Conservation (phyloP, 1,140 invertebrate species). For the Eufriesea mexicana region DNA sequence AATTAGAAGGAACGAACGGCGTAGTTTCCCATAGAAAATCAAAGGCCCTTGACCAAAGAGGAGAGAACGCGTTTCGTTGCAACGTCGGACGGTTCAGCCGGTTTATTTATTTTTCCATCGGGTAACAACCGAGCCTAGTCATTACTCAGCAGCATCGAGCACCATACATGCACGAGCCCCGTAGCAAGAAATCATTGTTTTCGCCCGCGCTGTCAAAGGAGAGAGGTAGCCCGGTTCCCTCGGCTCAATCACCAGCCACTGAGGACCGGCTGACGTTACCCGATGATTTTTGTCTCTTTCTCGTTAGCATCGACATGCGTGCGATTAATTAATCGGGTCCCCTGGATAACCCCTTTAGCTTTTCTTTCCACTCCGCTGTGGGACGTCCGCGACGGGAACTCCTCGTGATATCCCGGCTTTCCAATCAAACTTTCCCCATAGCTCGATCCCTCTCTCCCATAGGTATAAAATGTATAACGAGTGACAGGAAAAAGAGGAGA, state of each 20-base stretch:
- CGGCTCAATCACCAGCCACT: constrained; percentile 55
- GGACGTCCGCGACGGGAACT: constrained; percentile 12
- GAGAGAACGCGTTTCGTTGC: constrained; percentile 4
- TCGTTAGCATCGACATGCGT: constrained; percentile 64
- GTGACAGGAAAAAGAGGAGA: constrained; percentile 16
- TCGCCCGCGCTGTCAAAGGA: constrained; percentile 48
- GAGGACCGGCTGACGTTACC: constrained; percentile 43
- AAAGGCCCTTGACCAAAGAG: constrained; percentile 1
- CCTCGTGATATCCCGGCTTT: constrained; percentile 35
- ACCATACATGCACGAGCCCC: constrained; percentile 39
- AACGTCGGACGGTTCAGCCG: neutral
- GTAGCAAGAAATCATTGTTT: constrained; percentile 65
- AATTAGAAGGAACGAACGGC: constrained; percentile 39
- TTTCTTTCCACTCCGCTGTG: neutral
- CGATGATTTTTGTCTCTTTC: constrained; percentile 63
- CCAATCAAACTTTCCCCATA: constrained; percentile 60
- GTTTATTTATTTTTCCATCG: constrained; percentile 42
- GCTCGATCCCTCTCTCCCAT: constrained; percentile 22
- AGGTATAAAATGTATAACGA: constrained; percentile 66
- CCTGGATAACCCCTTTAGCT: constrained; percentile 19
- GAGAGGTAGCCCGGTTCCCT: constrained; percentile 1
- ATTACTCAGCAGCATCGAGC: constrained; percentile 63
- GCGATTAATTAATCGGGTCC: constrained; percentile 66
- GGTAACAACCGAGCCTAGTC: constrained; percentile 36
- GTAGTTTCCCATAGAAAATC: constrained; percentile 22